Base-by-base conservation (phyloP, 2,113 vertebrate species). In the Nerophis lumbriciformis region DNA sequence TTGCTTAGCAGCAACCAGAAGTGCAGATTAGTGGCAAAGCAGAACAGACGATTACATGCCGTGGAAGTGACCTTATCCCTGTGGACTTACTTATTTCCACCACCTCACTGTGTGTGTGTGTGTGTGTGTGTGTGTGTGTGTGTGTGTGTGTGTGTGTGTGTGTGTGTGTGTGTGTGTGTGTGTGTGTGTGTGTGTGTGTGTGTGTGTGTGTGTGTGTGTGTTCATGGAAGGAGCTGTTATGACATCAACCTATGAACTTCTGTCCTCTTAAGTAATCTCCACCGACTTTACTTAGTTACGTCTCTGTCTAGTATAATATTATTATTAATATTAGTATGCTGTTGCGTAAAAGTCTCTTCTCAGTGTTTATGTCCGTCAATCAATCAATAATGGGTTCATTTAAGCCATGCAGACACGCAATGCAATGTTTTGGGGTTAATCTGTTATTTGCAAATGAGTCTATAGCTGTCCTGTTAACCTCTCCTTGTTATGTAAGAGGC, bases 1-100 rank as follows among this genome's bases (percentile, higher is more conserved):
- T 61, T 44, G 59, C 59, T 85, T 63, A 83, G 80, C 68, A 68
- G 64, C 68, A 64, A 77, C 78, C 74, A 73, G 51, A 68, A 53
- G 44, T 14, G 9, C 71, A 59, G 82, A 86, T 90, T 89, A 87
- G 71, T 54, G 51, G 56, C 58, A 58, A 19, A 49, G 68, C 55
- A 49, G 53, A 50, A 53, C 53, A 53, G 14, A 6, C 36, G 44
- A 48, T 28, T 21, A 53, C 60, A 48, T 50, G 63, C n/a, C 65
- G 54, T 71, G 64, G 63, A 77, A 67, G 61, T 75, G 64, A 59
- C 13, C 65, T 48, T 54, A n/a, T 62, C 74, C 68, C 65, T 3
- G 47, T 13, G 53, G 71, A 74, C 61, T 66, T 28, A 28, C 28
- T 28, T 28, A 28, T 28, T 57, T 66, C 56, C 47, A 58, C 51